Evolutionary conservation across 2,113 vertebrate species (phyloP).

Genomic region (Notothenia rossii): DNA sequence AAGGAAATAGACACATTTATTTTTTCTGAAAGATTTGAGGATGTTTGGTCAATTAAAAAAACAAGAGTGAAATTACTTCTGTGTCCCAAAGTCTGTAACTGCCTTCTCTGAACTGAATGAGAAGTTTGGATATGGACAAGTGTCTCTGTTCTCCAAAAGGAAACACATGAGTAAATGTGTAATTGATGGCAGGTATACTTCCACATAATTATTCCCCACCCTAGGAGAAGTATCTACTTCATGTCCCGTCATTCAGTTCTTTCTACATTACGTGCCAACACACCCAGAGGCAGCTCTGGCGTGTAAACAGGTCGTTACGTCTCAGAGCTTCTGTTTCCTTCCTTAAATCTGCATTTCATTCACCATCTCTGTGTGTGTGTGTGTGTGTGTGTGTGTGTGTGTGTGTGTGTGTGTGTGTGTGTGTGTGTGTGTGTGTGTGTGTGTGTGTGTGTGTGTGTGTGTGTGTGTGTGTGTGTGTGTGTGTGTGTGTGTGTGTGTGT

Average conservation of each 20-base stretch:
- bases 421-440: background rate
- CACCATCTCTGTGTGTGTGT: slow-evolving; percentile 9
- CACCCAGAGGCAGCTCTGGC: slow-evolving; percentile 5
- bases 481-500: background rate
- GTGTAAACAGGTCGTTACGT: slow-evolving; percentile 19
- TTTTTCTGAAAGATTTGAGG: background rate
- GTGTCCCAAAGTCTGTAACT: background rate
- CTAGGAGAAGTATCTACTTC: slow-evolving; percentile 13
- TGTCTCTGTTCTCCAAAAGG: background rate
- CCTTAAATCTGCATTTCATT: slow-evolving; percentile 25
- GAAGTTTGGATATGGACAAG: too few species aligned
- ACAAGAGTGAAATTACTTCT: background rate
- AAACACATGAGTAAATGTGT: background rate
- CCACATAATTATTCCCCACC: background rate
- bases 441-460: slow-evolving; percentile 9
- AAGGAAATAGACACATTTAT: too few species aligned
- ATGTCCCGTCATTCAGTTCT: slow-evolving; percentile 13
- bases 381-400: background rate
- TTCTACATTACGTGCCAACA: slow-evolving; percentile 1
- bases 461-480: background rate
- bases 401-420: slow-evolving; percentile 12
- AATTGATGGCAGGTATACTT: background rate
- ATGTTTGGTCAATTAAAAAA: background rate
- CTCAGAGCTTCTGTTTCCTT: slow-evolving; percentile 32
- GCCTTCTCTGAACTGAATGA: background rate